Evolutionary conservation across 1,140 invertebrate species (phyloP), one percentile per base, ranked within the genome.

Genomic region (Nasonia vitripennis): DNA sequence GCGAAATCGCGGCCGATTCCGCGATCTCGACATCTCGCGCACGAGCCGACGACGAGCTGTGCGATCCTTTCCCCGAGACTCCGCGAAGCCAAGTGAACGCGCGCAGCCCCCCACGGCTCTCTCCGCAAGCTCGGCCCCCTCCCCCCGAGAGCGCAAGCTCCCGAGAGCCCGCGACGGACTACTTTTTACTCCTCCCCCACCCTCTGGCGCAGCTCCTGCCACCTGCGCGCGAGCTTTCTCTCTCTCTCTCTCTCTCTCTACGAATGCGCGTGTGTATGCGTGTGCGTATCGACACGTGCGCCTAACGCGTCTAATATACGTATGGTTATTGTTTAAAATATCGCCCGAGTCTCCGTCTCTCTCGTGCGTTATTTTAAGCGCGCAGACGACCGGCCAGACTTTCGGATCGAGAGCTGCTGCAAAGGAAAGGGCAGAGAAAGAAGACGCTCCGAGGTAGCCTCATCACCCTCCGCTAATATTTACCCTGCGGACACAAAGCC

Each of bases 381-480:
- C 48, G 55, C 20, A 62, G 55, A 62, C 55, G 55, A 62, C 17
- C 55, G 55, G 55, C 55, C 55, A 62, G 55, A 62, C 55, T n/a
- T 5, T 51, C 48, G 11, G 14, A 4, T 12, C 55, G 55, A n/a
- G 34, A 62, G 55, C 20, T 62, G 41, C 17, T n/a, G 20, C 45
- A 7, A 20, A 34, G 17, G 27, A 45, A 51, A 51, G 55, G 31
- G 10, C 9, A 79, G 48, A 78, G 48, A 77, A 81, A 86, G 84
- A 81, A 48, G 71, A 70, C 27, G 79, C 79, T 81, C 31, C 55
- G 31, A 86, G 62, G 73, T 34, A 45, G 41, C 48, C 70, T 86
- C 85, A 86, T 86, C 85, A 86, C 78, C 48, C 85, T 86, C 75
- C 41, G 75, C 85, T 74, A 86, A 86, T 86, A 86, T 86, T 86